These are phyloP conservation scores for Amphiprion percula DNA, from an alignment of 2,113 vertebrate species.

Conservation along the genomic window DNA sequence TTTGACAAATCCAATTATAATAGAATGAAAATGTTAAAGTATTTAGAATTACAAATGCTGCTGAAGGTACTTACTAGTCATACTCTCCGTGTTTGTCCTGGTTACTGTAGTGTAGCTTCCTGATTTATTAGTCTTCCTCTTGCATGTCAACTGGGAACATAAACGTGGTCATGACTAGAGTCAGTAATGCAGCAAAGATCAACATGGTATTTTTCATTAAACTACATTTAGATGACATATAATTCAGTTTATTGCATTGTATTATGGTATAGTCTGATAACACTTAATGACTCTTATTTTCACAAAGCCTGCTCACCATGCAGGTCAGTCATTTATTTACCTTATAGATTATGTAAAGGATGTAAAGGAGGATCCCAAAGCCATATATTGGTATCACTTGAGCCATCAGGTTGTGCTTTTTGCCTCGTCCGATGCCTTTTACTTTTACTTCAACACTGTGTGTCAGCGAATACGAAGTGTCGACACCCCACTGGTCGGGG, in stretches of 20 bases:
- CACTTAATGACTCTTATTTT: too few relatives aligned
- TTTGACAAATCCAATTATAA: neutral
- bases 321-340: constrained; percentile 75
- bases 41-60: neutral
- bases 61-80: constrained; percentile 54
- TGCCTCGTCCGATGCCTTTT: constrained; percentile 77
- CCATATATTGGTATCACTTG: constrained; percentile 97
- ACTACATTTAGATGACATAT: too few relatives aligned
- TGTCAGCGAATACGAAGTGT: constrained; percentile 81
- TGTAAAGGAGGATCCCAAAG: constrained; percentile 96
- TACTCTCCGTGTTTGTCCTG: constrained; percentile 7
- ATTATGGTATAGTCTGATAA: too few relatives aligned
- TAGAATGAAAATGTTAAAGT: neutral
- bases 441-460: constrained; percentile 88
- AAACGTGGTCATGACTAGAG: neutral
- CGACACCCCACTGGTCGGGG: constrained; percentile 70
- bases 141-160: constrained; percentile 88
- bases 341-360: constrained; percentile 96
- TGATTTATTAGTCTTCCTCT: constrained; percentile 75
- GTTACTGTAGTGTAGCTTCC: constrained; percentile 10
- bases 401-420: constrained; percentile 89
- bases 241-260: too few relatives aligned
- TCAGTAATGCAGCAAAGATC: neutral
- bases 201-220: too few relatives aligned
- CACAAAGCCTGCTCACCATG: too few relatives aligned